Evolutionary conservation across 2,888 invertebrate species (phyloP).

Genomic region (Parelbella ahira): DNA sequence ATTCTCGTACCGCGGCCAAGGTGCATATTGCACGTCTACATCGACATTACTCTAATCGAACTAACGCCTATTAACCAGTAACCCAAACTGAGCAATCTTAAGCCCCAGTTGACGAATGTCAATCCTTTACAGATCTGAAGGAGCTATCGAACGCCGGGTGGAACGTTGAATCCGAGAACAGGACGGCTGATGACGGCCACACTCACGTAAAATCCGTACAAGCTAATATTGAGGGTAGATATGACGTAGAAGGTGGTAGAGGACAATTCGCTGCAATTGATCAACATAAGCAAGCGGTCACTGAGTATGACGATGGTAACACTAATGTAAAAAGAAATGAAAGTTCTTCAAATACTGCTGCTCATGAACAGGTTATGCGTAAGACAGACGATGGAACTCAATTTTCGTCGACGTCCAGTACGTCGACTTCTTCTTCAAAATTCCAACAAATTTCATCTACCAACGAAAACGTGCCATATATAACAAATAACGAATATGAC

Average conservation of each 20-base stretch:
- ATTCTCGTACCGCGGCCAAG: slow-evolving; percentile 72
- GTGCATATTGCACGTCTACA: slow-evolving; percentile 55
- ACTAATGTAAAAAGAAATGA: slow-evolving; percentile 64
- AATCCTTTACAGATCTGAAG: slow-evolving; percentile 61
- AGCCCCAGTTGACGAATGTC: slow-evolving; percentile 6
- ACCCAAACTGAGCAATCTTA: too few species aligned
- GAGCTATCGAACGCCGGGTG: slow-evolving; percentile 81
- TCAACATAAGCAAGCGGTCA: slow-evolving; percentile 78
- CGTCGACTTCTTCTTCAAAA: slow-evolving; percentile 58
- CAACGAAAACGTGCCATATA: slow-evolving; percentile 59
- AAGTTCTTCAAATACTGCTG: slow-evolving; percentile 54
- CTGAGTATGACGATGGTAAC: slow-evolving; percentile 66
- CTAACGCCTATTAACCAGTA: slow-evolving; percentile 67
- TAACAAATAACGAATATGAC: slow-evolving; percentile 49
- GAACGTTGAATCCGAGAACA: slow-evolving; percentile 83
- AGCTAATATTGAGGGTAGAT: slow-evolving; percentile 83
- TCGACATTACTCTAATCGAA: slow-evolving; percentile 50
- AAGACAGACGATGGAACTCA: slow-evolving; percentile 63
- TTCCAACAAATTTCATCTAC: slow-evolving; percentile 57
- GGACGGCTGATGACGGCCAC: slow-evolving; percentile 83
- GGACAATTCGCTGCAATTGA: slow-evolving; percentile 83
- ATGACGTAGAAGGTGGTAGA: slow-evolving; percentile 83
- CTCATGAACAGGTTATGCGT: slow-evolving; percentile 61
- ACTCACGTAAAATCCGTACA: slow-evolving; percentile 80
- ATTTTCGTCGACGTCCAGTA: slow-evolving; percentile 57